These are phyloP conservation scores for Apis dorsata DNA, from an alignment of 1,140 invertebrate species.

Conservation along the genomic window DNA sequence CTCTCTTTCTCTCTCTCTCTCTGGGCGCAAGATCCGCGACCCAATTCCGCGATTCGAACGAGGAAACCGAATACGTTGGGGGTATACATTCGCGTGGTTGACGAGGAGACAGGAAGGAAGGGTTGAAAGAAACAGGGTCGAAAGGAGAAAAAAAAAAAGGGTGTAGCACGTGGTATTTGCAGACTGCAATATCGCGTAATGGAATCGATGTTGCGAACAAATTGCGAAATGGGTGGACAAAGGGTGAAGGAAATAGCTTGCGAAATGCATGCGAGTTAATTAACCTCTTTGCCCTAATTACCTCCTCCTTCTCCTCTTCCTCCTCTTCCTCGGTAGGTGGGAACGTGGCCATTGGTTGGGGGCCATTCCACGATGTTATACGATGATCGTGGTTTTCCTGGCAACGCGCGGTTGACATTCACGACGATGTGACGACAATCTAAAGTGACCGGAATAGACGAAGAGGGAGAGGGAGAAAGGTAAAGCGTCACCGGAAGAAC, in stretches of 20 bases:
- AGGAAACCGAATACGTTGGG: not conserved
- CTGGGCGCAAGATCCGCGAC: not conserved
- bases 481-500: constrained; percentile 6
- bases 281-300: constrained; percentile 13
- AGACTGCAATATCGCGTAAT: constrained; percentile 13
- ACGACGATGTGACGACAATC: constrained; percentile 11
- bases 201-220: not conserved
- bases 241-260: not conserved
- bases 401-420: not conserved
- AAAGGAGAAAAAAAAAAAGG: not conserved
- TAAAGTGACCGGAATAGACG: constrained; percentile 23
- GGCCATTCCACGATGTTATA: too few species aligned
- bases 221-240: constrained; percentile 6
- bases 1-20: not conserved
- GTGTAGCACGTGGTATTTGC: constrained; percentile 1
- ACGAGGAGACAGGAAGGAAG: not conserved
- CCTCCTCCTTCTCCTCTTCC: too few species aligned
- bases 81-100: not conserved
- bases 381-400: not conserved
- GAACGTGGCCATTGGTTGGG: not conserved
- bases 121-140: constrained; percentile 4
- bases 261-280: not conserved
- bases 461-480: not conserved
- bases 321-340: too few species aligned
- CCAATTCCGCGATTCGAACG: constrained; percentile 14